Conservation (phyloP, 2,888 invertebrate genomes). For the Asteroscopus sphinx region DNA sequence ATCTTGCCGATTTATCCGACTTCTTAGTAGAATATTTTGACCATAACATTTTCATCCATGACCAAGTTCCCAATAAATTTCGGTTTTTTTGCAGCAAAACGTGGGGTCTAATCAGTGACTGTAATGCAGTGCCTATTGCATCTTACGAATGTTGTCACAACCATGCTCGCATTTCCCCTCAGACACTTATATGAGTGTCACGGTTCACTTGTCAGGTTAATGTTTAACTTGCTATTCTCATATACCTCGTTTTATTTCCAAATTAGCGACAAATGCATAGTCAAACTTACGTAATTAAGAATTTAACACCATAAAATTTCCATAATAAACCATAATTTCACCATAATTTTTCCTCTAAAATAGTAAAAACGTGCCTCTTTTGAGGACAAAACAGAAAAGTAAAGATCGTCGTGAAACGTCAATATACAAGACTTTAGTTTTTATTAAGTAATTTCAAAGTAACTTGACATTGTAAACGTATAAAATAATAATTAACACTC, state of each 20-base stretch:
- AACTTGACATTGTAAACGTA: background rate
- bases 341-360: too few species aligned
- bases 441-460: background rate
- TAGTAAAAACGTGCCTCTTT: too few species aligned
- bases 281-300: too few species aligned
- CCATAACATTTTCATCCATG: too few species aligned
- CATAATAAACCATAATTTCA: too few species aligned
- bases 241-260: background rate
- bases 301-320: too few species aligned
- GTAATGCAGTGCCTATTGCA: background rate
- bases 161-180: conserved; percentile 3
- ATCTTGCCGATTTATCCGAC: too few species aligned
- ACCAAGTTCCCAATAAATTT: background rate
- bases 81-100: background rate
- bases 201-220: conserved; percentile 5
- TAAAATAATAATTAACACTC: background rate
- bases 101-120: background rate
- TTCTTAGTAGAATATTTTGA: too few species aligned
- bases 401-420: too few species aligned
- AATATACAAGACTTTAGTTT: too few species aligned
- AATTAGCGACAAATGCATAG: too few species aligned
- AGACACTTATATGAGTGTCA: conserved; percentile 7
- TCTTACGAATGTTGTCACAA: background rate
- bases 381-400: too few species aligned
- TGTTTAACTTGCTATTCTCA: background rate